Evolutionary conservation across 1,140 invertebrate species (phyloP), one percentile per base, ranked within the genome.

Genomic region (Drosophila bocki): DNA sequence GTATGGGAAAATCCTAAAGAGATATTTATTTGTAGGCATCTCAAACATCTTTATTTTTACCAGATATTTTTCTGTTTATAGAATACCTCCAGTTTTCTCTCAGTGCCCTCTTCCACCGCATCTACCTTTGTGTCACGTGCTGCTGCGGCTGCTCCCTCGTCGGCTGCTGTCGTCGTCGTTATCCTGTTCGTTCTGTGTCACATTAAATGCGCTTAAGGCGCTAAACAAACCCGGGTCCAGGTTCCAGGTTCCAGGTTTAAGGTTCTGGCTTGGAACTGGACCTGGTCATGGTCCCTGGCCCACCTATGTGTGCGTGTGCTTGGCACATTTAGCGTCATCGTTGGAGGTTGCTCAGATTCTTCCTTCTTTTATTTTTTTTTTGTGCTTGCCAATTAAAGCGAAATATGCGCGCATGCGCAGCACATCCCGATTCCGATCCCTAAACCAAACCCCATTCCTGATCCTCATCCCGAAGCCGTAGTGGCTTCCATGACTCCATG

Each of bases 161-260:
- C 51, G 60, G 63, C 78, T 45, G 70, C 78, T 82, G 78, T 68
- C 81, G 82, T 90, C 85, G 86, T 90, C 86, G 85, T 90, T 90
- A 90, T 91, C 85, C 85, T 85, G 88, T 91, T 91, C 86, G 85
- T 91, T 90, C 81, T 90, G 85, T 90, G 85, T 90, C 85, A 90
- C 86, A 90, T 90, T 90, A 90, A 90, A 90, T 90, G 86, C 86
- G 85, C 85, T 90, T 90, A 91, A 90, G 88, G 85, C 85, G 78
- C 86, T 90, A 90, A 90, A 87, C 83, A 87, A 87, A 90, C 86
- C 80, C 67, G 58, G 35, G 19, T 39, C 76, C 78, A 67, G 79
- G 57, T 60, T 39, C 41, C 54, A 67, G 71, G 48, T 60, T 37
- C 35, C 53, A 13, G 17, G 11, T 22, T 42, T 33, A 13, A n/a